phyloP scores from a whole-genome alignment of 2,888 invertebrate genomes.

The Sarcophaga carnaria region DNA sequence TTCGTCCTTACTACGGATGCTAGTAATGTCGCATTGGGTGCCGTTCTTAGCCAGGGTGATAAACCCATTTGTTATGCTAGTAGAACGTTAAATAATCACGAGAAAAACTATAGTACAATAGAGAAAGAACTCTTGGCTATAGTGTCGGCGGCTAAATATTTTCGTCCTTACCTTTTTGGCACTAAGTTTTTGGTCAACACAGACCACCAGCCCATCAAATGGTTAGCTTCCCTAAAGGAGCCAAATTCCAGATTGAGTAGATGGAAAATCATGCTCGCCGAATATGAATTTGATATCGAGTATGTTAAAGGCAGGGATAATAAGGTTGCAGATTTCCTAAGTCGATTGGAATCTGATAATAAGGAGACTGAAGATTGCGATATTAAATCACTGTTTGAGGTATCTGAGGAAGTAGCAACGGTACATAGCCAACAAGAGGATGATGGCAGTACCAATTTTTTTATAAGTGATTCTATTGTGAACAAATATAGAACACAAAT shows the following conservation, averaged over 20 bases:
- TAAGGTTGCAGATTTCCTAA: no score
- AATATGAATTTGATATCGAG: conserved; percentile 54
- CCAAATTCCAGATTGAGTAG: conserved; percentile 47
- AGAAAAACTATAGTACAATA: conserved; percentile 59
- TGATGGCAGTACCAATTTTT: not conserved
- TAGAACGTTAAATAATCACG: conserved; percentile 52
- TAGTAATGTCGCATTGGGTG: conserved; percentile 59
- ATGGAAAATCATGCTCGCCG: conserved; percentile 45
- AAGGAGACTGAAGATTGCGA: no score
- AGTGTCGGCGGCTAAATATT: conserved; percentile 65
- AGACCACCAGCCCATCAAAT: conserved; percentile 45
- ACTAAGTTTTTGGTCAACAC: conserved; percentile 50
- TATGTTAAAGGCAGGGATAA: not conserved
- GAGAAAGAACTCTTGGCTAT: conserved; percentile 63
- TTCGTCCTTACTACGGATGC: conserved; percentile 67
- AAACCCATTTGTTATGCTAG: conserved; percentile 57
- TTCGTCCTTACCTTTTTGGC: conserved; percentile 60
- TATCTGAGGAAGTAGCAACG: not conserved
- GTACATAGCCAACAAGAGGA: not conserved
- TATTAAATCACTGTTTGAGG: no score
- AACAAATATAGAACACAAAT: not conserved
- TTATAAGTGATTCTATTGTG: not conserved
- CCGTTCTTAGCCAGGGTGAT: conserved; percentile 59
- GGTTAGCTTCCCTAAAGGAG: conserved; percentile 55
- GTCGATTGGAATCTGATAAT: no score